Base-by-base conservation (phyloP, 2,888 invertebrate species). In the Halictus ligatus region DNA sequence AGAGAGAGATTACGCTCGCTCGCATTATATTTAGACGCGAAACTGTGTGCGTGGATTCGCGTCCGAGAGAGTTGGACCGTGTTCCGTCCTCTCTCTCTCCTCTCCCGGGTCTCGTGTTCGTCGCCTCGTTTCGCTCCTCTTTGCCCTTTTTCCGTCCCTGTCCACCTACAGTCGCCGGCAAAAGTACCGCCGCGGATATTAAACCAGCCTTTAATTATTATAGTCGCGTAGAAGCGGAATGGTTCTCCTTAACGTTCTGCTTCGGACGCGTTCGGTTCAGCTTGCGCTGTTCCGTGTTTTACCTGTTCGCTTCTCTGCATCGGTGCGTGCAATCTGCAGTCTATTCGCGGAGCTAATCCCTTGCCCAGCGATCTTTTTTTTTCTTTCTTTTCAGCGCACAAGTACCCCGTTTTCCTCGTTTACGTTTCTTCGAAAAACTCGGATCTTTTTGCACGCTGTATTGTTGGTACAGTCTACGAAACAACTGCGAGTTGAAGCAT, bases 11-110 rank as follows among this genome's bases (percentile, higher is more conserved):
- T 50, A 67, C 50, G 67, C 29, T 29, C 69, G 69, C 46, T 69
- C 75, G 85, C 80, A 86, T 88, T 92, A 92, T 93, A 93, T 93
- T 93, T 93, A 93, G 93, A 90, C 85, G 80, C 43, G 71, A 72
- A 75, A 78, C 60, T 71, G 81, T 72, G 71, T 78, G 85, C 78
- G 86, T 83, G 85, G 80, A 78, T 89, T 87, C 81, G 83, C 83
- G 81, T 78, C 69, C 74, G 78, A 81, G 58, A 75, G 81, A 81
- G 54, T 85, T 79, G 80, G 85, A 85, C 81, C 86, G 58, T 50
- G n/a, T 25, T 60, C 25, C 76, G 48, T 25, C 43, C 48, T 50
- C 40, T 69, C 21, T 43, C 21, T 54, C 78, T 81, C 43, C 69
- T 73, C 71, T 15, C 72, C 79, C 76, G 48, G 25, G 73, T 71